Conservation (phyloP, 2,888 invertebrate species). For the Pristionchus mayeri region DNA sequence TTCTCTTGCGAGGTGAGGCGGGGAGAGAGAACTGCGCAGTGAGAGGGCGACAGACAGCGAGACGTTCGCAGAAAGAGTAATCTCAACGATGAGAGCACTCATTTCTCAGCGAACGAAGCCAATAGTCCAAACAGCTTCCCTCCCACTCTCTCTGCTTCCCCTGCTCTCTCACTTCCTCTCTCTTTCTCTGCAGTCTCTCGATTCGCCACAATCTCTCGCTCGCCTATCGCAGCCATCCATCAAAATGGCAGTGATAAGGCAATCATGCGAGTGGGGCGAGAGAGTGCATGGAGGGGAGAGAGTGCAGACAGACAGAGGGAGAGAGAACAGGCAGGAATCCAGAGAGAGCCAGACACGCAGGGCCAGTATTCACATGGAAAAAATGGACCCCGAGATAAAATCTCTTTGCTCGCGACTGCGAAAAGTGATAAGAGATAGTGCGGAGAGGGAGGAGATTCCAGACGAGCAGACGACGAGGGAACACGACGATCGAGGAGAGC, state of each 20-base stretch:
- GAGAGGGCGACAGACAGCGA: not conserved
- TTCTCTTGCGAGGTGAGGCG: not conserved
- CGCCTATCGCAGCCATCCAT: slow-evolving; percentile 35
- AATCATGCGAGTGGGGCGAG: slow-evolving; percentile 25
- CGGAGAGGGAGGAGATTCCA: slow-evolving; percentile 50
- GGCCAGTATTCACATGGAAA: slow-evolving; percentile 46
- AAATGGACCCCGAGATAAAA: slow-evolving; percentile 50
- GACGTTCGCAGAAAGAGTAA: not conserved
- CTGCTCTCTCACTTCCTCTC: not conserved
- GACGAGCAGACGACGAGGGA: slow-evolving; percentile 57
- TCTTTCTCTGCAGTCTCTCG: not conserved
- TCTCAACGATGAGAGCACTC: not conserved
- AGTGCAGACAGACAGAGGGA: not conserved
- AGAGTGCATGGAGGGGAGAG: not conserved
- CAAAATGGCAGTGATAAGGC: slow-evolving; percentile 36
- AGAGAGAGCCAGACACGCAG: slow-evolving; percentile 43
- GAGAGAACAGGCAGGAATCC: slow-evolving; percentile 29
- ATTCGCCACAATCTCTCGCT: slow-evolving; percentile 9
- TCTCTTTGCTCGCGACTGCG: slow-evolving; percentile 50
- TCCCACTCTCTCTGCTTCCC: not conserved
- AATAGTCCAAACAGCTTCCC: slow-evolving; percentile 26
- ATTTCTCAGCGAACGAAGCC: slow-evolving; percentile 27
- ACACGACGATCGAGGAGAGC: slow-evolving; percentile 54
- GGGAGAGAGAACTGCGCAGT: not conserved
- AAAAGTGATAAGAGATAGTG: slow-evolving; percentile 50